A percentile compares a stretch with the other conserved stretches of the same genome.
Conservation (phyloP, 2,797 vertebrate genomes). For the Clamator glandarius region DNA sequence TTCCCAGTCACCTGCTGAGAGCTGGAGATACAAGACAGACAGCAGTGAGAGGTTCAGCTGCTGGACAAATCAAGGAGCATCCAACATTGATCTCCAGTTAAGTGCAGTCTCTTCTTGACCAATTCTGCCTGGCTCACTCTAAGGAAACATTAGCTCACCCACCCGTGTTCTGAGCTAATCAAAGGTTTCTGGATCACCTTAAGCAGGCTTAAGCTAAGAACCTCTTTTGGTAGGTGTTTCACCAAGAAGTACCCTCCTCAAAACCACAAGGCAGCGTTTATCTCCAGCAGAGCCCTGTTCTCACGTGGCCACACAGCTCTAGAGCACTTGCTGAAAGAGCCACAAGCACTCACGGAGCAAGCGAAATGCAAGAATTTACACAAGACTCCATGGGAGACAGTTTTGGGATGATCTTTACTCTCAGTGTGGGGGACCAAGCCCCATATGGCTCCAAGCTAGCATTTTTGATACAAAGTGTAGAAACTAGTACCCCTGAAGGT, state of each 20-base stretch:
- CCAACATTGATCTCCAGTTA: not conserved
- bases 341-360: not conserved
- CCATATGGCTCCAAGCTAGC: not conserved
- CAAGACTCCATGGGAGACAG: not conserved
- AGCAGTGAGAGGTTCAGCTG: not conserved
- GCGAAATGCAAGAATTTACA: not conserved
- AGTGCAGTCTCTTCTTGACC: not conserved
- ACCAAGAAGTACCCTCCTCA: not conserved
- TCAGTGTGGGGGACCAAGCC: fast-evolving
- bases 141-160: not conserved
- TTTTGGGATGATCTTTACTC: not conserved
- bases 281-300: not conserved
- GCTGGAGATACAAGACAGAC: conserved; percentile 68
- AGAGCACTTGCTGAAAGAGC: not conserved
- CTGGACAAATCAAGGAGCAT: not conserved
- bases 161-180: not conserved
- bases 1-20: conserved; percentile 77
- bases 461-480: not conserved
- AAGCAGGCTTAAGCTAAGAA: not conserved
- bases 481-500: not conserved
- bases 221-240: not conserved
- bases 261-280: not conserved
- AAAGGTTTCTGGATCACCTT: not conserved
- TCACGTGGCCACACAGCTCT: not conserved
- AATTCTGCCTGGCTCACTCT: not conserved